Conservation (phyloP, 2,888 invertebrate species). For the Luffia ferchaultella region DNA sequence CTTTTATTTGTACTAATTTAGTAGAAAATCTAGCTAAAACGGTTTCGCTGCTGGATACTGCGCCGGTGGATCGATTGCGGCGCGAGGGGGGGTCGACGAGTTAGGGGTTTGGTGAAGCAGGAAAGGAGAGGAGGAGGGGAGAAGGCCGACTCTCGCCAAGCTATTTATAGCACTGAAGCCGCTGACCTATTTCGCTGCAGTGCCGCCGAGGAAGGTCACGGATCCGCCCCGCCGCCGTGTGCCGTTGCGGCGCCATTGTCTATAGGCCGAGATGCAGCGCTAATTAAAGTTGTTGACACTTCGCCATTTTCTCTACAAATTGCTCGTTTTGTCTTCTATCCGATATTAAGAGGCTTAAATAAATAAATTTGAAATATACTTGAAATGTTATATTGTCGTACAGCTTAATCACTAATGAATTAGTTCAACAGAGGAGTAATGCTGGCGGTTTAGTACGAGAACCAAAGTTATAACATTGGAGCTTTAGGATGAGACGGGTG, state of each 20-base stretch:
- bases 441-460: no score
- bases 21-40: no score
- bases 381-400: no score
- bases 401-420: no score
- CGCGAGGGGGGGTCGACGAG: constrained; percentile 21
- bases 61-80: constrained; percentile 26
- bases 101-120: constrained; percentile 28
- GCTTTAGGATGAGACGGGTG: no score
- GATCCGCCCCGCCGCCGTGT: constrained; percentile 56
- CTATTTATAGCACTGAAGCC: constrained; percentile 66
- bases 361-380: no score
- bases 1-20: no score
- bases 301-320: constrained; percentile 27
- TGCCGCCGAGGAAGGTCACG: constrained; percentile 61
- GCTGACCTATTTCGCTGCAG: constrained; percentile 65
- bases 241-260: constrained; percentile 59
- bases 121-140: constrained; percentile 34
- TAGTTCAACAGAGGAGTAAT: no score
- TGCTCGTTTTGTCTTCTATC: background rate
- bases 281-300: constrained; percentile 63
- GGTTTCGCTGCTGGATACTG: constrained; percentile 18
- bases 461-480: no score
- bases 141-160: constrained; percentile 62
- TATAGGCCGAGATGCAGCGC: constrained; percentile 55
- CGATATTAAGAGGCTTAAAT: no score